Conservation (phyloP, 2,888 invertebrate species). For the Malthinus flaveolus region DNA sequence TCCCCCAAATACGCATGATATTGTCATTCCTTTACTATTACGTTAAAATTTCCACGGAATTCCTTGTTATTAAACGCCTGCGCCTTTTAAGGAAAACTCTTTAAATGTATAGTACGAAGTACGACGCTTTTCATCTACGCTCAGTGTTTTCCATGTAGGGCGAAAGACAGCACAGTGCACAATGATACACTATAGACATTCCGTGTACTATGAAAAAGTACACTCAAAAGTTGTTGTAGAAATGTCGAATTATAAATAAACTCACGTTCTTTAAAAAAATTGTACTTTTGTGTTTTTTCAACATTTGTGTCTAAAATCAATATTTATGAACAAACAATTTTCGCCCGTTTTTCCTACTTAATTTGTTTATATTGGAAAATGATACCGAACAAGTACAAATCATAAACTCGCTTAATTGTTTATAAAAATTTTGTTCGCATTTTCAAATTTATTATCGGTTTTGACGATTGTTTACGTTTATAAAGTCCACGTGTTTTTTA, state of each 20-base stretch:
- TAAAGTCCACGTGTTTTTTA: conserved; percentile 18
- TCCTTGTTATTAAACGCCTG: conserved; percentile 28
- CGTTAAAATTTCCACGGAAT: conserved; percentile 24
- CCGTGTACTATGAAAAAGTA: conserved; percentile 5
- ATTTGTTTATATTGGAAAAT: too few species aligned
- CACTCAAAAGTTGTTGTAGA: not conserved
- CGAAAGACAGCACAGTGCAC: conserved; percentile 31
- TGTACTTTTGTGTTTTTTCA: too few species aligned
- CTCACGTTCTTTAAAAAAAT: too few species aligned
- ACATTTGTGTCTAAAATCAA: too few species aligned
- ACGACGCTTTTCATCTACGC: conserved; percentile 26
- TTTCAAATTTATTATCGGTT: too few species aligned
- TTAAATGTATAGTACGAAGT: conserved; percentile 21
- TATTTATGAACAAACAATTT: too few species aligned
- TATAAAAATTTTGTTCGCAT: too few species aligned
- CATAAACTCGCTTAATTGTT: too few species aligned
- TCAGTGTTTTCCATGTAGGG: conserved; percentile 28
- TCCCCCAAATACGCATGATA: conserved; percentile 24
- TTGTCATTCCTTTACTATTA: conserved; percentile 28
- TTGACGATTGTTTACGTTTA: not conserved
- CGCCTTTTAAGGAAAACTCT: conserved; percentile 15
- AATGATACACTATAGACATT: conserved; percentile 16
- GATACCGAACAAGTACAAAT: too few species aligned
- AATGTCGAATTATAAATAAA: too few species aligned
- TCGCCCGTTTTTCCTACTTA: too few species aligned